Base-by-base conservation (phyloP, 2,888 invertebrate genomes). In the Zeuzera pyrina region DNA sequence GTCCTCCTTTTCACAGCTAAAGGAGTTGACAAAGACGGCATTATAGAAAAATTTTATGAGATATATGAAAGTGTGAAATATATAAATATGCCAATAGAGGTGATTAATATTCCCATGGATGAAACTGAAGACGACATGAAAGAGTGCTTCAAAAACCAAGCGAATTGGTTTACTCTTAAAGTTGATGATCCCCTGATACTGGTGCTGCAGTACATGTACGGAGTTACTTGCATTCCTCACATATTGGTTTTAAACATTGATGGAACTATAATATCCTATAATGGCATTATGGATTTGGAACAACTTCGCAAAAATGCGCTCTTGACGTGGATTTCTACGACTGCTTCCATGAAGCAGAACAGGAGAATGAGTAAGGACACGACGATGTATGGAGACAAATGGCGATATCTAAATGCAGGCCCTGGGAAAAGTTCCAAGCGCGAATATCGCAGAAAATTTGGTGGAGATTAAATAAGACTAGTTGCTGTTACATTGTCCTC, bases 161-260 rank as follows among this genome's bases (percentile, higher is more conserved):
- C 81, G 0, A 81, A 83, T 31, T 83, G 81, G 81, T 81, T 81
- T 31, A 65, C 70, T 26, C 57, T 79, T 6, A 45, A 46, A 4
- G 59, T 52, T 44, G 37, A 55, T 41, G 76, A 79, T 52, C 53
- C 59, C 35, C 41, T 74, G 16, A 52, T 76, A 49, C 26, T 36
- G 0, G 39, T 39, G 1, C 51, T 83, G 0, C 56, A 45, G 35
- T 74, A 56, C 31, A 56, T 69, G 50, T 73, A 77, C 25, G 52
- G 48, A 3, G 48, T 83, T 2, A 60, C 67, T 0, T 64, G 62
- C 25, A 43, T 72, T 2, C 81, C 81, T 0, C 60, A 66, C 31
- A 38, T 83, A 3, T 27, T 65, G 1, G 69, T 71, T 0, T 31
- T 71, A 0, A 62, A 57, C 42, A 31, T 52, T 2, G 64, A 71